Base-by-base conservation (phyloP, 2,797 vertebrate genomes). In the Enteromius anoplus region DNA sequence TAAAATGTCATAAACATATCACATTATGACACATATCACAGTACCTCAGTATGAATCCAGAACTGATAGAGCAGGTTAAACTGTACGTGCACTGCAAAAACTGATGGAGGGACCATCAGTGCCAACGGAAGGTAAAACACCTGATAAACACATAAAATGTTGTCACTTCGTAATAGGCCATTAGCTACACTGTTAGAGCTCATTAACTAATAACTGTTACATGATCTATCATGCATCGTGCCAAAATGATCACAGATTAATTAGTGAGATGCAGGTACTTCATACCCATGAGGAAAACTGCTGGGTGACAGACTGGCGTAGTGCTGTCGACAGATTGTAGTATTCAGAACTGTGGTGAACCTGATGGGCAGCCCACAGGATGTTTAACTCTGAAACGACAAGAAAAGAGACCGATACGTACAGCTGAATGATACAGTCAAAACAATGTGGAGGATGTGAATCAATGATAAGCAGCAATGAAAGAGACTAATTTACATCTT, bases 41-140 rank as follows among this genome's bases (percentile, higher is more conserved):
- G 14, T 94, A 99, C 98, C 96, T 99, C 96, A 5, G 97, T 99
- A 90, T 98, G 97, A 89, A 99, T 98, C 97, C 97, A 99, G 93
- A 98, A 98, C 87, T 99, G 98, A 91, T 97, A 99, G 65, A 99
- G 95, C 0, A 99, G 92, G 90, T 97, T 99, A 80, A 99, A 94
- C 83, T 99, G 97, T 21, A 97, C 88, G 92, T 99, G 98, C 87
- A 97, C 96, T 4, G 96, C 95, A 55, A 96, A 98, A 64, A 97
- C 88, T 0, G 97, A 95, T 0, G 97, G 97, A 42, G 97, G 97
- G 19, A 97, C 91, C 53, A 94, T 93, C 79, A 99, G 92, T 5
- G 97, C 97, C 95, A 99, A 64, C 0, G 97, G 97, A 85, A 95
- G 91, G 91, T 97, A 98, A 88, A 98, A 97, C 34, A 98, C 80